Evolutionary conservation across 2,888 invertebrate species (phyloP).

Genomic region (Leptopilina syphax): DNA sequence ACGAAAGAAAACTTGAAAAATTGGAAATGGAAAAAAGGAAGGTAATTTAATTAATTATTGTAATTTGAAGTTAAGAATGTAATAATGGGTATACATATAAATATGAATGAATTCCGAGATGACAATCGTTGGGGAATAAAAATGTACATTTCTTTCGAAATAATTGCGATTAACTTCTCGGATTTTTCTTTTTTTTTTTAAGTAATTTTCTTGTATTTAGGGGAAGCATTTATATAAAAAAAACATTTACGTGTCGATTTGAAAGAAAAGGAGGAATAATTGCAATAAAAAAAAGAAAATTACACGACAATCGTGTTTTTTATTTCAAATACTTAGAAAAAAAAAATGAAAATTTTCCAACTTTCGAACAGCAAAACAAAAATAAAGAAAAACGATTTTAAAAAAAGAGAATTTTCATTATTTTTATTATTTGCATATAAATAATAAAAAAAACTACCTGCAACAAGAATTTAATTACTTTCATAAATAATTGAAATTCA

Average conservation of each 20-base stretch:
- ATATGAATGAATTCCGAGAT: background rate
- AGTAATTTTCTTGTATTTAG: constrained; percentile 14
- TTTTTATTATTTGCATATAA: too few relatives aligned
- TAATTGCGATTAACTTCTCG: constrained; percentile 19
- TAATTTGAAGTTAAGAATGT: background rate
- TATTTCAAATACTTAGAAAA: too few relatives aligned
- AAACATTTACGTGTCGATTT: background rate
- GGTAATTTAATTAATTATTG: too few relatives aligned
- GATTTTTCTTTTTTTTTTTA: background rate
- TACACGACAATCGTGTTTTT: too few relatives aligned
- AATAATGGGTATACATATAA: background rate
- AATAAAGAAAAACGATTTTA: too few relatives aligned
- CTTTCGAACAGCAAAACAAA: too few relatives aligned
- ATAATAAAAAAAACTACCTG: too few relatives aligned
- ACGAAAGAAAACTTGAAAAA: background rate
- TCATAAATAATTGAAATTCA: too few relatives aligned
- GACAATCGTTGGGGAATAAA: constrained; percentile 5
- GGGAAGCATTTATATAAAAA: constrained; percentile 10
- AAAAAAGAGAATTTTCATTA: too few relatives aligned
- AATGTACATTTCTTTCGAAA: background rate
- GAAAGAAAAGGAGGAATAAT: background rate
- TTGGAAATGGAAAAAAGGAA: too few relatives aligned
- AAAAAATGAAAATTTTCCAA: too few relatives aligned
- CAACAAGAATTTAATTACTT: too few relatives aligned
- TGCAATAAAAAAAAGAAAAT: background rate